Base-by-base conservation (phyloP, 2,888 invertebrate species). In the Caprella mutica region DNA sequence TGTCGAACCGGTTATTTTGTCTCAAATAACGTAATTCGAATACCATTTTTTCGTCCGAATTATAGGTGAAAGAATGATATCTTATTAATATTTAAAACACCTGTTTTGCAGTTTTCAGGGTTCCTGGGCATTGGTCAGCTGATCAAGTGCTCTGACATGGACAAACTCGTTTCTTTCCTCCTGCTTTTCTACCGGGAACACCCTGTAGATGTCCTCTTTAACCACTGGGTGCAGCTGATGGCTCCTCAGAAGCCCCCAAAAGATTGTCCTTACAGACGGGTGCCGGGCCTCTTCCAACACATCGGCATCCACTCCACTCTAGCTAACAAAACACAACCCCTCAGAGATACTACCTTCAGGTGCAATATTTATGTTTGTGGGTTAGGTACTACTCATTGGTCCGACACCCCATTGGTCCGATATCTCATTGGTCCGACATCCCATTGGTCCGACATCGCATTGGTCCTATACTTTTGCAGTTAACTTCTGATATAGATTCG, bases 91-190 rank as follows among this genome's bases (percentile, higher is more conserved):
- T n/a, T n/a, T n/a, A n/a, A n/a, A n/a, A n/a, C n/a, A n/a, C n/a
- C n/a, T n/a, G 3, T 33, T 9, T 40, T 39, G 2, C 52, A 64
- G 63, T 35, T 64, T 33, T 56, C 63, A 3, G 63, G 69, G 30
- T 71, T 72, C 38, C 67, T 71, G 24, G 70, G 71, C 38, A 72
- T 72, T 33, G 72, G 72, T 0, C 69, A 71, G 52, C 65, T 72
- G 12, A 68, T 71, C 52, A 67, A 66, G 17, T 68, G 67, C 17
- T 30, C 52, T 5, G 69, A 70, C 60, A 59, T 72, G 29, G 62
- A 65, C 23, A 65, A 66, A 43, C 66, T 70, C 12, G 65, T 65
- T 43, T 66, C 67, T 26, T 67, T 70, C 51, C 63, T 70, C 23
- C 48, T 66, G 9, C 65, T 69, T 59, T 70, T 70, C 58, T 66